Conservation (phyloP, 23 tunicate species). For the Ciona savignyi region DNA sequence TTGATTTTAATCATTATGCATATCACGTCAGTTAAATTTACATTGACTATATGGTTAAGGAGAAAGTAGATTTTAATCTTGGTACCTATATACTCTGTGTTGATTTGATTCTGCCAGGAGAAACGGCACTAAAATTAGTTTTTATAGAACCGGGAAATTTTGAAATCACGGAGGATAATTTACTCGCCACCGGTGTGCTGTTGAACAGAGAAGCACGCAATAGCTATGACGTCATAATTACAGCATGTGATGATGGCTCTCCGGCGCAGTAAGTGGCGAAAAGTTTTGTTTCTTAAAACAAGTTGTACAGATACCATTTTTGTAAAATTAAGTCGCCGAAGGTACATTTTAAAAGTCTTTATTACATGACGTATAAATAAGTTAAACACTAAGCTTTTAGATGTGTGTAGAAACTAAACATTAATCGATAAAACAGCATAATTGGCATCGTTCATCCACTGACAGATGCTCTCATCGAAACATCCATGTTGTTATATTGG, state of each 20-base stretch:
- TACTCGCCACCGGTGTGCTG: conserved; percentile 33
- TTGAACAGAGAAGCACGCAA: conserved; percentile 36
- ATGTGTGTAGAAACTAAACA: too few relatives aligned
- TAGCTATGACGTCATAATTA: conserved; percentile 54
- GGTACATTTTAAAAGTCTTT: too few relatives aligned
- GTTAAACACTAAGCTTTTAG: too few relatives aligned
- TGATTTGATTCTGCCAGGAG: too few relatives aligned
- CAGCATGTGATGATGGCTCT: conserved; percentile 59
- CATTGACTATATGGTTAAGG: not conserved
- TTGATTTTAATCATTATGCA: too few relatives aligned
- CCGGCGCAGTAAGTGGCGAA: conserved; percentile 73
- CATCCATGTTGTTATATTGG: conserved; percentile 29
- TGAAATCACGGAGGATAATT: conserved; percentile 15
- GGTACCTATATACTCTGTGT: not conserved
- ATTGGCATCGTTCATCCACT: not conserved
- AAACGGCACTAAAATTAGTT: too few relatives aligned
- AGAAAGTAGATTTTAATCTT: not conserved
- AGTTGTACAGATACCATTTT: too few relatives aligned
- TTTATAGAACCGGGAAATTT: conserved; percentile 14
- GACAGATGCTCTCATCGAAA: not conserved
- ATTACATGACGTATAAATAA: too few relatives aligned
- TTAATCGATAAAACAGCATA: too few relatives aligned
- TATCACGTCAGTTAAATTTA: too few relatives aligned
- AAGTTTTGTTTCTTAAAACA: too few relatives aligned
- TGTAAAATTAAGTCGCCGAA: too few relatives aligned